These are phyloP conservation scores for Bungarus multicinctus DNA, from an alignment of 2,113 vertebrate genomes.

Conservation along the genomic window DNA sequence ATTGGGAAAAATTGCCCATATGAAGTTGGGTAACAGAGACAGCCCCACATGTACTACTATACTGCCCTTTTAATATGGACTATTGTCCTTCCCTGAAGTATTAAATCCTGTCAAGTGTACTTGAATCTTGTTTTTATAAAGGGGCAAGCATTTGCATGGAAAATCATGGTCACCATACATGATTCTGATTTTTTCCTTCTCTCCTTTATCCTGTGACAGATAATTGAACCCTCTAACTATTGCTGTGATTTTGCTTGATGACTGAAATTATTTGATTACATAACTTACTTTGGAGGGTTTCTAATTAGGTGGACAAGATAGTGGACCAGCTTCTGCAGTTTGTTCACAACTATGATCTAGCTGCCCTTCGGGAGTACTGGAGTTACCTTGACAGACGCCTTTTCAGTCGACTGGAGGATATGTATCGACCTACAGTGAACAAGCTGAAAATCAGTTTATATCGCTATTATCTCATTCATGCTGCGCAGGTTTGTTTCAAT, in stretches of 20 bases:
- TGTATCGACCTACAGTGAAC: slow-evolving; percentile 88
- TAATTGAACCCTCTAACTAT: neutral
- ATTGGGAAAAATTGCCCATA: neutral
- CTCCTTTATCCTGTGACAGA: neutral
- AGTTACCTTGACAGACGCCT: slow-evolving; percentile 86
- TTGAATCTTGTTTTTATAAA: neutral
- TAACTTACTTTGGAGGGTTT: neutral
- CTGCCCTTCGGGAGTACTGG: slow-evolving; percentile 91
- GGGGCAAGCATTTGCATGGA: neutral
- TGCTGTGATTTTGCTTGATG: neutral
- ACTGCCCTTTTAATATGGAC: neutral
- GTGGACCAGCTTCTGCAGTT: slow-evolving; percentile 92
- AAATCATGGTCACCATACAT: neutral
- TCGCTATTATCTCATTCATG: slow-evolving; percentile 88
- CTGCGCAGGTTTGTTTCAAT: slow-evolving; percentile 74
- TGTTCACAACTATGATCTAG: slow-evolving; percentile 84
- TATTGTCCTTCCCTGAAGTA: neutral
- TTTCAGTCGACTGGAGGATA: slow-evolving; percentile 90
- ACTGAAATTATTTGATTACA: neutral
- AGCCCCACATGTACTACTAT: neutral
- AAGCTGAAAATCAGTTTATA: slow-evolving; percentile 94
- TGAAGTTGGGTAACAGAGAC: neutral
- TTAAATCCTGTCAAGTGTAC: neutral
- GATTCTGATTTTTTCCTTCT: neutral
- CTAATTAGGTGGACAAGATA: slow-evolving; percentile 90